Conservation (phyloP, 2,888 invertebrate species). For the Nymphalis polychloros region DNA sequence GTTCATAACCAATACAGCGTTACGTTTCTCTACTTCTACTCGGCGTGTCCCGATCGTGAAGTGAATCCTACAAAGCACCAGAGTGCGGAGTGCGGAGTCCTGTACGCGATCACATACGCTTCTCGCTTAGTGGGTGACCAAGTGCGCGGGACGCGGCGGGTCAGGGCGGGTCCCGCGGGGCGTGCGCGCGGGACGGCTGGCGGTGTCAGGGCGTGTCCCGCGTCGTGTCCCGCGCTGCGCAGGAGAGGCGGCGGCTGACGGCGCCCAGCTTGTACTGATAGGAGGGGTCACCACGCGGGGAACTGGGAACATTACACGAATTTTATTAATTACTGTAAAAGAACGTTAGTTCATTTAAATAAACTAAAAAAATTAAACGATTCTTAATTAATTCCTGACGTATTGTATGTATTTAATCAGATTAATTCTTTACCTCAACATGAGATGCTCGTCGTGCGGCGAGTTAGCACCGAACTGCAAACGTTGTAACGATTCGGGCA, state of each 20-base stretch:
- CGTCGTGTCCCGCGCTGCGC: constrained; percentile 52
- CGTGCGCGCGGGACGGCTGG: constrained; percentile 1
- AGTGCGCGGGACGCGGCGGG: not conserved
- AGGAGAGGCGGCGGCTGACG: constrained; percentile 56
- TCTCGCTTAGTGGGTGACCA: not conserved
- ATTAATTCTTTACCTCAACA: constrained; percentile 53
- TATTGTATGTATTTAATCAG: not conserved
- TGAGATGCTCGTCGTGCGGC: constrained; percentile 61
- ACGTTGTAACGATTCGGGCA: constrained; percentile 52
- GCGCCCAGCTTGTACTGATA: constrained; percentile 63
- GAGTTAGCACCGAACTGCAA: constrained; percentile 54
- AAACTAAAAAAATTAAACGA: too few relatives aligned
- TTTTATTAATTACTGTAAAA: not conserved
- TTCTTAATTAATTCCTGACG: too few relatives aligned
- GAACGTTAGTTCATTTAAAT: too few relatives aligned
- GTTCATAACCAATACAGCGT: too few relatives aligned
- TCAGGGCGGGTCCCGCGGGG: not conserved
- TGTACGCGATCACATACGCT: not conserved
- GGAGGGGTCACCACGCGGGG: constrained; percentile 48
- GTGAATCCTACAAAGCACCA: too few relatives aligned
- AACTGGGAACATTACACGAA: constrained; percentile 2
- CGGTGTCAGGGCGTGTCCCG: constrained; percentile 56
- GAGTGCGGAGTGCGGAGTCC: too few relatives aligned
- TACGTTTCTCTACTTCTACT: too few relatives aligned
- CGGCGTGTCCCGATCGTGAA: too few relatives aligned